Base-by-base conservation (phyloP, 2,797 vertebrate species). In the Siniperca obscura region DNA sequence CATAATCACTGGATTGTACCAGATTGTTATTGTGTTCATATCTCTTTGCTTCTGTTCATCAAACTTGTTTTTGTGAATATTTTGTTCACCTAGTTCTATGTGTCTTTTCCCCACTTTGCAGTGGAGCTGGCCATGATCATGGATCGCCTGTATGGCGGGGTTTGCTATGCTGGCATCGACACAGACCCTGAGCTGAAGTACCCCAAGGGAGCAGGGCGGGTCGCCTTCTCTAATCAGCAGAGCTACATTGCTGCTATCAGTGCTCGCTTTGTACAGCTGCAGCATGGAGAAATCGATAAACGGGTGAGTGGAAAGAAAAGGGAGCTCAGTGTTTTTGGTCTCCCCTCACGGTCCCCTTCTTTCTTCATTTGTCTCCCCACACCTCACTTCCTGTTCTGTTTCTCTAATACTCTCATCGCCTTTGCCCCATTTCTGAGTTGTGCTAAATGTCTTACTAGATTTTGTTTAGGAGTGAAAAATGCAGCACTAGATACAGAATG, bases 201-300 rank as follows among this genome's bases (percentile, higher is more conserved):
- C 96, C 98, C 98, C 78, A 99, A 99, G 93, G 98, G 98, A 92
- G 98, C 98, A 17, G 98, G 98, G 93, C 97, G 98, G 90, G 98
- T 99, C 80, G 98, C 98, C 0, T 99, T 99, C 94, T 99, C 98
- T 94, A 99, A 99, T 96, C 98, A 99, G 94, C 98, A 99, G 96
- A 99, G 98, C 94, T 99, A 99, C 97, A 99, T 99, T 94, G 98
- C 98, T 96, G 98, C 98, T 97, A 99, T 99, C 97, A 99, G 98
- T 87, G 98, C 98, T 94, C 98, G 98, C 95, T 99, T 99, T 95
- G 98, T 99, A 91, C 98, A 99, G 95, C 97, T 99, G 96, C 98
- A 99, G 96, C 98, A 99, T 87, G 98, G 98, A 92, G 98, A 99
- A 93, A 99, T 99, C 94, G 98, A 99, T 97, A 99, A 99, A 97